Evolutionary conservation across 2,113 vertebrate species (phyloP), one percentile per base, ranked within the genome.

Genomic region (Synchiropus splendidus): DNA sequence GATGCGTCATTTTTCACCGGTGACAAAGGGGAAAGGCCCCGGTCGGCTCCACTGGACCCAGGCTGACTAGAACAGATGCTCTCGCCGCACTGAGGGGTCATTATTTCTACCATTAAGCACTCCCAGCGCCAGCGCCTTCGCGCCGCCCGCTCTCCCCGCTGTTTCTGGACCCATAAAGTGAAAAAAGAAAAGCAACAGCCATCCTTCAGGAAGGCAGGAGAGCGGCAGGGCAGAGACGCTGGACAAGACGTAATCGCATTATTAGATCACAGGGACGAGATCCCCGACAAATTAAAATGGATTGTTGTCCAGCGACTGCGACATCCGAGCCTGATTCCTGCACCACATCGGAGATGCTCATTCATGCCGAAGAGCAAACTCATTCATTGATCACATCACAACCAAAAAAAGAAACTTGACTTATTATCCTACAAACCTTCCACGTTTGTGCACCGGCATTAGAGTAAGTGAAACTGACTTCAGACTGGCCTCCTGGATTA

Each of bases 1-100:
- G 65, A 73, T 40, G 40, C 57, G 58, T 60, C 50, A 78, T 82
- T 79, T 82, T 73, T 79, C 79, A 82, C 57, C 4, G 21, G 3
- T 60, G 70, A 78, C 79, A 76, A 76, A 74, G 59, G 77, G 41
- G 51, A 64, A 74, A 50, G 61, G 56, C 49, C 55, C 49, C 1
- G 49, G 12, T 61, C 14, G 69, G 69, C 68, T 64, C 64, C 67
- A 21, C 16, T 41, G 54, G 45, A 48, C 55, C 58, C 2, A 51
- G 21, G n/a, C n/a, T 27, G 21, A 27, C 21, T 65, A 66, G 66
- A 72, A 70, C 58, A 41, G 64, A 77, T 51, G 67, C 59, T 52
- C 39, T 40, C 9, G 31, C 46, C 34, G 47, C 48, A 50, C 54
- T 5, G 18, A 65, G 53, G 51, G 65, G 61, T 63, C 44, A 53